These are phyloP conservation scores for Ophioninae sp. DNA, from an alignment of 2,888 invertebrate species.

Conservation along the genomic window DNA sequence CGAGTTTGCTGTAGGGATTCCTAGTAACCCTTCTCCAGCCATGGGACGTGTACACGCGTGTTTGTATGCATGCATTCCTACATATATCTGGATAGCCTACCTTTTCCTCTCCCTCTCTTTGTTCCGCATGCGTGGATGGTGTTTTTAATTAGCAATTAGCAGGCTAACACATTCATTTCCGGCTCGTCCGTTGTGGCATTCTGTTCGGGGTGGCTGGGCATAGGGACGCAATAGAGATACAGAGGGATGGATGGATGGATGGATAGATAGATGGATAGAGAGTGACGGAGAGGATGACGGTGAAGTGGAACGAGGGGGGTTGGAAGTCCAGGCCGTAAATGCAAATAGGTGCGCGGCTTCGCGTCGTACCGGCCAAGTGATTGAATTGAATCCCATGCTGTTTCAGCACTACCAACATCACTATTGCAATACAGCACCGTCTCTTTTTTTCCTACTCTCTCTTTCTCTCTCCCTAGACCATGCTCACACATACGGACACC, in stretches of 20 bases:
- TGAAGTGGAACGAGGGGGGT: background rate
- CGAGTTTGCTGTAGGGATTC: background rate
- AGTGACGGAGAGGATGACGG: background rate
- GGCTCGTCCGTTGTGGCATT: constrained; percentile 77
- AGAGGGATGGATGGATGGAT: background rate
- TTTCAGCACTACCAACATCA: constrained; percentile 52
- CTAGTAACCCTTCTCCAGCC: background rate
- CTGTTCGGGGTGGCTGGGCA: constrained; percentile 67
- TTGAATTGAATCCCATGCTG: constrained; percentile 78
- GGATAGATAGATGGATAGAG: constrained; percentile 4
- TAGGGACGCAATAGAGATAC: constrained; percentile 18
- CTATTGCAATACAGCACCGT: constrained; percentile 30
- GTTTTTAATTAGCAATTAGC: constrained; percentile 81
- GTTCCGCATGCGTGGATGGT: constrained; percentile 62
- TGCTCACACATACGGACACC: background rate
- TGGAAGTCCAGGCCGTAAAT: constrained; percentile 71
- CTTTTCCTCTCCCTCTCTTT: constrained; percentile 1
- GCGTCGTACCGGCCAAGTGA: constrained; percentile 76
- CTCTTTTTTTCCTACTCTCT: constrained; percentile 29
- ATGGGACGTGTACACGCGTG: background rate
- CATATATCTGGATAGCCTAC: constrained; percentile 5
- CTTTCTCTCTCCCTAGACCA: background rate
- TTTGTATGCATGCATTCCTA: background rate
- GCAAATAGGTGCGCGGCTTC: constrained; percentile 73
- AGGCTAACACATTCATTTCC: constrained; percentile 80